These are phyloP conservation scores for Ficedula albicollis DNA, from an alignment of 2,797 vertebrate genomes.

Conservation along the genomic window DNA sequence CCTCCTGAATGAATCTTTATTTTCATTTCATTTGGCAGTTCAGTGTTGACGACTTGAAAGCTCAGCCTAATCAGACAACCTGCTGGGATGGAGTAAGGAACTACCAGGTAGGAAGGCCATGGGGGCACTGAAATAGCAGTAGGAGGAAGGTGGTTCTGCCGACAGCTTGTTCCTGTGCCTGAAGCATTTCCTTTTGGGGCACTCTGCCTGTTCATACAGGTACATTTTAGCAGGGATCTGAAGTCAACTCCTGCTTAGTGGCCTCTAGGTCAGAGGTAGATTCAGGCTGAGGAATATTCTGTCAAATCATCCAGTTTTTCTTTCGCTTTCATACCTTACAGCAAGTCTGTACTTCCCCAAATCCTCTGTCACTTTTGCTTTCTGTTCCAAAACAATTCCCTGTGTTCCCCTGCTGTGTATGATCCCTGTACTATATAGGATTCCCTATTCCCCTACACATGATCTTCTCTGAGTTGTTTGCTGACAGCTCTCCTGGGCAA, in stretches of 20 bases:
- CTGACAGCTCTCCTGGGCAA: not conserved
- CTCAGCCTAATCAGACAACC: slow-evolving; percentile 84
- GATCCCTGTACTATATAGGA: accelerated
- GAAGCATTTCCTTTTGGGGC: not conserved
- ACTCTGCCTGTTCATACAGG: not conserved
- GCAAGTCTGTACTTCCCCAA: not conserved
- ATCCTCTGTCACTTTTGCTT: not conserved
- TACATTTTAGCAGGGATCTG: not conserved
- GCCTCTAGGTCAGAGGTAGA: not conserved
- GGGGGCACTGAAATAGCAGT: not conserved
- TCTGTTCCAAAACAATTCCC: not conserved
- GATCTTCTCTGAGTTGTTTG: not conserved
- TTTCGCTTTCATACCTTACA: not conserved
- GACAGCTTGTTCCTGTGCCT: not conserved
- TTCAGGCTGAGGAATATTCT: not conserved
- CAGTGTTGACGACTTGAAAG: slow-evolving; percentile 93
- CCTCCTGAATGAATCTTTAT: not conserved
- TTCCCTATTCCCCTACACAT: not conserved
- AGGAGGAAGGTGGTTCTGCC: not conserved
- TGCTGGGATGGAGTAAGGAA: slow-evolving; percentile 98
- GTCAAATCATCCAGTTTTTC: not conserved
- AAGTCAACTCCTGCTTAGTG: not conserved
- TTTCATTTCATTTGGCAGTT: slow-evolving; percentile 79
- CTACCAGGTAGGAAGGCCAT: slow-evolving; percentile 85
- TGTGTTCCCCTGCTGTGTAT: not conserved